These are phyloP conservation scores for Lasioglossum oenotherae DNA, from an alignment of 2,888 invertebrate species.

Conservation along the genomic window DNA sequence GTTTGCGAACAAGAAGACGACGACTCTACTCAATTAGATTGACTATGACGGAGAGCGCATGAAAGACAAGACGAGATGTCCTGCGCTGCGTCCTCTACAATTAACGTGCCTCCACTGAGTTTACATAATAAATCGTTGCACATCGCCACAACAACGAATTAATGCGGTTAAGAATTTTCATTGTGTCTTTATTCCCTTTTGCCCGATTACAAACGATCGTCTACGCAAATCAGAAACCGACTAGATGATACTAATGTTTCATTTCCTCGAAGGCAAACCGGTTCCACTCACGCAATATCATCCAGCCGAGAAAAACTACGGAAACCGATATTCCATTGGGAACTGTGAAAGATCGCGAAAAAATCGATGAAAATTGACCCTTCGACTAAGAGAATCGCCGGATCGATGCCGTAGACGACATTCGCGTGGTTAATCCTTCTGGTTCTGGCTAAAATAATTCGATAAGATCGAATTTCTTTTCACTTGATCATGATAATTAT, in stretches of 20 bases:
- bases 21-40: conserved; percentile 3
- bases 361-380: background rate
- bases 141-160: background rate
- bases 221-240: conserved; percentile 25
- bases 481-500: too few species aligned
- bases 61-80: background rate
- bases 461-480: too few species aligned
- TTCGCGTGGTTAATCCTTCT: too few species aligned
- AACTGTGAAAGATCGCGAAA: conserved; percentile 16
- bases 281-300: conserved; percentile 47
- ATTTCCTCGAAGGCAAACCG: conserved; percentile 59
- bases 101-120: background rate
- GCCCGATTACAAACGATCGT: background rate
- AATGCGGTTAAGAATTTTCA: background rate
- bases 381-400: background rate
- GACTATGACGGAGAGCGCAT: background rate
- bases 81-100: background rate
- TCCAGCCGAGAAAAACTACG: conserved; percentile 29
- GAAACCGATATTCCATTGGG: conserved; percentile 35
- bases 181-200: background rate
- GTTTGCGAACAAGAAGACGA: background rate
- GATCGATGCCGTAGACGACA: too few species aligned
- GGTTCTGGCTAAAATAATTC: background rate
- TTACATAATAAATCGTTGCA: conserved; percentile 26
- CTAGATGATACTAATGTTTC: conserved; percentile 46